Evolutionary conservation across 1,140 invertebrate genomes (phyloP).

Genomic region (Reticulitermes speratus): DNA sequence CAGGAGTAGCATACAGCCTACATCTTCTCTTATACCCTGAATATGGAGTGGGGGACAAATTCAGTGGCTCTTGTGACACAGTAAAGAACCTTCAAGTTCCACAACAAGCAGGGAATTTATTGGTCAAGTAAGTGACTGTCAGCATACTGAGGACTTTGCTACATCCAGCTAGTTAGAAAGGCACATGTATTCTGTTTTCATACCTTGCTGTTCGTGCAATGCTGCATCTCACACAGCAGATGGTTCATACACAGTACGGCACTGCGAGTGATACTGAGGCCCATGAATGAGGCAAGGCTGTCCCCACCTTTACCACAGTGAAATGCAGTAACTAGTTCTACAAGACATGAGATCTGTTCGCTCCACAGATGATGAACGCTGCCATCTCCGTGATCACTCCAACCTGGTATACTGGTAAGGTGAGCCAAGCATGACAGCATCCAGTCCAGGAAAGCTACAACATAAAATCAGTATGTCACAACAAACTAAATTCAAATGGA

Average conservation of each 20-base stretch:
- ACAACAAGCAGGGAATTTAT: no score
- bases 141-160: no score
- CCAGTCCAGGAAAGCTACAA: conserved; percentile 54
- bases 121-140: no score
- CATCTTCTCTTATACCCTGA: no score
- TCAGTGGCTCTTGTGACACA: no score
- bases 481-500: no score
- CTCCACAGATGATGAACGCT: conserved; percentile 37
- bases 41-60: no score
- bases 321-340: conserved; percentile 54
- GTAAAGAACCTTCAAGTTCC: no score
- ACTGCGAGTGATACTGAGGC: conserved; percentile 54
- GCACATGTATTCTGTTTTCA: no score
- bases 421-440: conserved; percentile 52
- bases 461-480: neutral
- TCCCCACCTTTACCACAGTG: conserved; percentile 44
- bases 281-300: conserved; percentile 54
- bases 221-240: conserved; percentile 52
- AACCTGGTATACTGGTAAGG: conserved; percentile 50
- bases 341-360: conserved; percentile 43
- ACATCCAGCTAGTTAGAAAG: no score
- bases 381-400: conserved; percentile 46
- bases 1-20: no score
- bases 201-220: conserved; percentile 48
- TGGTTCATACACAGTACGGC: conserved; percentile 57